Evolutionary conservation across 2,113 vertebrate genomes (phyloP).

Genomic region (Mesocricetus auratus): DNA sequence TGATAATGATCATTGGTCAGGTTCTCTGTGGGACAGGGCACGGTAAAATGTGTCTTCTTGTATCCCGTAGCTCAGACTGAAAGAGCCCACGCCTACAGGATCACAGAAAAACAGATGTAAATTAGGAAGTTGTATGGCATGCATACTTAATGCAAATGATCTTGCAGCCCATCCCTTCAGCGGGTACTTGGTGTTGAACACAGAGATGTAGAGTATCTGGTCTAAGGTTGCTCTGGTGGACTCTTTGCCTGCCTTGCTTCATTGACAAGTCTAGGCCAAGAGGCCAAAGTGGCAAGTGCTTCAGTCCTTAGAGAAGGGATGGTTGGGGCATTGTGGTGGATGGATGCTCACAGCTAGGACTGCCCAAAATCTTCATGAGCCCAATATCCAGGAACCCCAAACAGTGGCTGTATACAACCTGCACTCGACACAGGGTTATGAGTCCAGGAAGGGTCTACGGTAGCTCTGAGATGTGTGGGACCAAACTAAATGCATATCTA

Average conservation of each 20-base stretch:
- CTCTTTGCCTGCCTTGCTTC: background rate
- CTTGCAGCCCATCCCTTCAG: too few species aligned
- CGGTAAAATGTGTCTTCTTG: background rate
- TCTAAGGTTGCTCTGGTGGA: background rate
- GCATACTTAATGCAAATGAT: too few species aligned
- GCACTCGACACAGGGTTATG: accelerated
- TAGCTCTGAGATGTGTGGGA: background rate
- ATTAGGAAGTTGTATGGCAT: background rate
- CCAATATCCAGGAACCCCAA: background rate
- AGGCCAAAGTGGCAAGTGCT: background rate
- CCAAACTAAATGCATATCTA: background rate
- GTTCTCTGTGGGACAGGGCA: background rate
- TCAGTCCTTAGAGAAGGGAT: accelerated
- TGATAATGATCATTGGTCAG: background rate
- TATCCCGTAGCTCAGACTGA: background rate
- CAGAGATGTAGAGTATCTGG: background rate
- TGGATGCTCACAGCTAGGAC: background rate
- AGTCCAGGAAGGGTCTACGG: background rate
- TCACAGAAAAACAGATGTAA: background rate
- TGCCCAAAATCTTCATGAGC: too few species aligned
- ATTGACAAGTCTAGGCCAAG: background rate
- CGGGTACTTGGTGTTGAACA: background rate
- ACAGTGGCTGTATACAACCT: accelerated
- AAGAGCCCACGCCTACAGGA: background rate
- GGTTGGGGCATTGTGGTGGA: too few species aligned